Evolutionary conservation across 2,113 vertebrate genomes (phyloP).

Genomic region (Dinomys branickii): DNA sequence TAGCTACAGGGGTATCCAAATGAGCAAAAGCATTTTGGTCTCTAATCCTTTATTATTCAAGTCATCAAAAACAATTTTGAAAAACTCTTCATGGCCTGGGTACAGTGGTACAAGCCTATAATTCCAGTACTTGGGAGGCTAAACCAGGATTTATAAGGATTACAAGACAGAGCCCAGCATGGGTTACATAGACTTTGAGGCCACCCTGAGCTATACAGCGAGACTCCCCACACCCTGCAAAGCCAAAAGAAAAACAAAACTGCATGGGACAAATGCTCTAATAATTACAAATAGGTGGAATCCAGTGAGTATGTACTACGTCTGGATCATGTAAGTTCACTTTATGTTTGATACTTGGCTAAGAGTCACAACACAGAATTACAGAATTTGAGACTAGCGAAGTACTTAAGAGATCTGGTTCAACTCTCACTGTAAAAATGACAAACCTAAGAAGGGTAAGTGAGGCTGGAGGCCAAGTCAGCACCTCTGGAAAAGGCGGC

Average conservation of each 20-base stretch:
- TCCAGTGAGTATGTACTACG: not conserved
- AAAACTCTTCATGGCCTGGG: not conserved
- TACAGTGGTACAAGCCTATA: not conserved
- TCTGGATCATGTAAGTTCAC: not conserved
- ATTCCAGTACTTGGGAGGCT: not conserved
- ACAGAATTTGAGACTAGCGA: not conserved
- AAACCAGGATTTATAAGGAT: not conserved
- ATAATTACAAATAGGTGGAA: constrained; percentile 24
- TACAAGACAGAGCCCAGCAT: not conserved
- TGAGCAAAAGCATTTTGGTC: not conserved
- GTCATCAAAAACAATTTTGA: not conserved
- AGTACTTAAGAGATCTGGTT: not conserved
- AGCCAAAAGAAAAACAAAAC: not conserved
- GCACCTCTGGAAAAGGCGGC: not conserved
- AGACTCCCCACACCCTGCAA: not conserved
- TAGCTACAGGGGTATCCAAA: not conserved
- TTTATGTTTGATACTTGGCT: not conserved
- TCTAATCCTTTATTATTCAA: constrained; percentile 12
- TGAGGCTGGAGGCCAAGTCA: not conserved
- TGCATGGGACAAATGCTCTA: constrained; percentile 7
- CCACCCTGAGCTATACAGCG: not conserved
- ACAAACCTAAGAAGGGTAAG: not conserved
- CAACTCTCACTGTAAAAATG: not conserved
- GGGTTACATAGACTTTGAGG: not conserved
- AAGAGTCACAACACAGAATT: constrained; percentile 35